A percentile compares a stretch with the other conserved stretches of the same genome.
These are phyloP conservation scores for Drosophila mayaguana DNA, from an alignment of 2,888 invertebrate genomes.

Conservation along the genomic window DNA sequence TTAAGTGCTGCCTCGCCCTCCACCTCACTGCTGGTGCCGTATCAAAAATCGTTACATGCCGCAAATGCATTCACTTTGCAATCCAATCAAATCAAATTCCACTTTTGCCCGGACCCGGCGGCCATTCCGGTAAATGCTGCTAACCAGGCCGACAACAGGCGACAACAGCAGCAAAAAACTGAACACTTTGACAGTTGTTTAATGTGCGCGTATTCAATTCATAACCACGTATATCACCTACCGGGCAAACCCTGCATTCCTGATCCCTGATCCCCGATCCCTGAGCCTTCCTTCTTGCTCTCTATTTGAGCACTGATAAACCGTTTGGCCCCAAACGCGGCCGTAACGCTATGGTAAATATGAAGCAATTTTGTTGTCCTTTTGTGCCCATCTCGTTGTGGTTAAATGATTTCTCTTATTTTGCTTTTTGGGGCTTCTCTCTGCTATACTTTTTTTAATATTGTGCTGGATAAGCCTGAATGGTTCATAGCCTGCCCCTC, in stretches of 20 bases:
- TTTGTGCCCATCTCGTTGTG: conserved; percentile 53
- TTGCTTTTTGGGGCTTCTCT: background rate
- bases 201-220: conserved; percentile 74
- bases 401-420: conserved; percentile 66
- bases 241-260: background rate
- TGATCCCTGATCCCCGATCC: conserved; percentile 2
- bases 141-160: conserved; percentile 13
- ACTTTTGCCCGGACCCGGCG: conserved; percentile 56
- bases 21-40: background rate
- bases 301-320: background rate
- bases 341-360: conserved; percentile 29
- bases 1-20: conserved; percentile 34
- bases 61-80: conserved; percentile 61
- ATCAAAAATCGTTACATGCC: conserved; percentile 63
- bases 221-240: conserved; percentile 67
- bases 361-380: conserved; percentile 33
- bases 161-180: conserved; percentile 11
- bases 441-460: conserved; percentile 28
- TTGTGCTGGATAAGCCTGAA: conserved; percentile 12
- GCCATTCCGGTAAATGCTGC: conserved; percentile 35
- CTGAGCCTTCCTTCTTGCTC: background rate
- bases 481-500: background rate
- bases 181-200: conserved; percentile 60
- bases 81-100: conserved; percentile 79
- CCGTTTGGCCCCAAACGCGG: conserved; percentile 1